These are phyloP conservation scores for Sarcophaga rosellei DNA, from an alignment of 2,888 invertebrate genomes.

Conservation along the genomic window DNA sequence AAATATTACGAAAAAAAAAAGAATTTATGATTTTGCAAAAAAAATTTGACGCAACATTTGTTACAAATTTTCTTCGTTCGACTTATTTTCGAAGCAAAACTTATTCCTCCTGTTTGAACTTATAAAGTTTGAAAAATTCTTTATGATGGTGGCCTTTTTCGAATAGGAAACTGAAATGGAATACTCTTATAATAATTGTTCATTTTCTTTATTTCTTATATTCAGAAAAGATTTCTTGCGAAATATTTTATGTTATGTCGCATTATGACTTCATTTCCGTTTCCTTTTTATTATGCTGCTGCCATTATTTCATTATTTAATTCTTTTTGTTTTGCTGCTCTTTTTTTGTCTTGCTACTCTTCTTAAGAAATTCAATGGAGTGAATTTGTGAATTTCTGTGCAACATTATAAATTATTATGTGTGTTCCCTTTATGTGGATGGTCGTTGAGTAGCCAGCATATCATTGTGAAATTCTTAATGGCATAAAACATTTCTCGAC, in stretches of 20 bases:
- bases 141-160: conserved; percentile 8
- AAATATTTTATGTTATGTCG: conserved; percentile 63
- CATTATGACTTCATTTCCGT: conserved; percentile 65
- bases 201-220: conserved; percentile 39
- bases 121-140: conserved; percentile 11
- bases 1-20: neutral
- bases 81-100: conserved; percentile 38
- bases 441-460: conserved; percentile 22
- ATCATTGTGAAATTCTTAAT: conserved; percentile 34
- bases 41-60: conserved; percentile 56
- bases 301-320: neutral
- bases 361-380: conserved; percentile 25
- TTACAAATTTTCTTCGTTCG: conserved; percentile 39
- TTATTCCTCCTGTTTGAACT: conserved; percentile 13
- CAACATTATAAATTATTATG: conserved; percentile 62
- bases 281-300: conserved; percentile 47
- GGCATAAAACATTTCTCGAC: conserved; percentile 23
- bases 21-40: neutral
- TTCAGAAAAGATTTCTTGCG: conserved; percentile 42
- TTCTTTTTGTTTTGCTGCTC: conserved; percentile 32
- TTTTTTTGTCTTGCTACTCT: conserved; percentile 39
- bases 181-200: conserved; percentile 40
- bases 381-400: conserved; percentile 35
- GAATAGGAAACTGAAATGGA: conserved; percentile 31
- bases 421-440: conserved; percentile 28